phyloP scores from a whole-genome alignment of 1,140 invertebrate species.

The Rhyacophila brunnea region DNA sequence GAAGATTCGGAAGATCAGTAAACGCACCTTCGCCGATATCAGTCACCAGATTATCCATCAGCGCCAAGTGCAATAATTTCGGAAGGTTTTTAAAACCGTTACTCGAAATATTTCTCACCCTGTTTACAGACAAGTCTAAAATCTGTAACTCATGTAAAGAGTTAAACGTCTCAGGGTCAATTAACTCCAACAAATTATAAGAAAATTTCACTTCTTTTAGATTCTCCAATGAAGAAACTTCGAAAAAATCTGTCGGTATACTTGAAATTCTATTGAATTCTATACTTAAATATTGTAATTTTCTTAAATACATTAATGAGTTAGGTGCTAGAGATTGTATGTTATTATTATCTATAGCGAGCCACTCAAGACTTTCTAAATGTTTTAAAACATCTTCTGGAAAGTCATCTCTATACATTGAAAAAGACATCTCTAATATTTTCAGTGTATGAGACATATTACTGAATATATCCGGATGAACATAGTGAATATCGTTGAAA shows the following conservation, averaged over 20 bases:
- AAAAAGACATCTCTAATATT: constrained; percentile 82
- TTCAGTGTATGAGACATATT: constrained; percentile 72
- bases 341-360: constrained; percentile 87
- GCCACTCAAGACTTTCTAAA: constrained; percentile 73
- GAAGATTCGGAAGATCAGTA: constrained; percentile 64
- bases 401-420: constrained; percentile 74
- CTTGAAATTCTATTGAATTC: constrained; percentile 76
- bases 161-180: constrained; percentile 64
- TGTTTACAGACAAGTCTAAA: constrained; percentile 70
- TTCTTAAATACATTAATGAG: constrained; percentile 59
- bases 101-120: constrained; percentile 59
- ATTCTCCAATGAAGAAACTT: constrained; percentile 67
- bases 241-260: constrained; percentile 65
- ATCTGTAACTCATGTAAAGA: constrained; percentile 65
- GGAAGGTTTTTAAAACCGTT: constrained; percentile 65
- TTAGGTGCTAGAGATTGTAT: constrained; percentile 69
- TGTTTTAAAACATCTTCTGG: constrained; percentile 70
- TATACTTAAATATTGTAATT: constrained; percentile 80
- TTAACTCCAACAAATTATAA: constrained; percentile 65
- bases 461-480: constrained; percentile 74
- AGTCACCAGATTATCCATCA: constrained; percentile 66
- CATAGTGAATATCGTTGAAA: constrained; percentile 80
- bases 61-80: constrained; percentile 66
- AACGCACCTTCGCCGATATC: constrained; percentile 64
- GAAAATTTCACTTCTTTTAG: constrained; percentile 75